A percentile compares a stretch with the other conserved stretches of the same genome.
Conservation (phyloP, 2,888 invertebrate species). For the Parascotia fuliginaria region DNA sequence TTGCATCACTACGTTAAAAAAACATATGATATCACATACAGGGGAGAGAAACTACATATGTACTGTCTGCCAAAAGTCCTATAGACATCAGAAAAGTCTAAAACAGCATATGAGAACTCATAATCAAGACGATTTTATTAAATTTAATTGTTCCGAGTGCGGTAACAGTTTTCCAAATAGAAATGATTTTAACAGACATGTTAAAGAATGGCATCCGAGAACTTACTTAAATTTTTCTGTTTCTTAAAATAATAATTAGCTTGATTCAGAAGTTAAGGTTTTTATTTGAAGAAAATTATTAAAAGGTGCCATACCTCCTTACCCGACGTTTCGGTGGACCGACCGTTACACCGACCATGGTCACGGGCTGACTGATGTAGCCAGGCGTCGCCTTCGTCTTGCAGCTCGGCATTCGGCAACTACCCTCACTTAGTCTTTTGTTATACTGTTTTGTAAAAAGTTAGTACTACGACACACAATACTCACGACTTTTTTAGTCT, state of each 20-base stretch:
- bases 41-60: slow-evolving; percentile 68
- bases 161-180: slow-evolving; percentile 52
- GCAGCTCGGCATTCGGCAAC: no score
- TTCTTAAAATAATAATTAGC: slow-evolving; percentile 7
- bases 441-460: no score
- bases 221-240: slow-evolving; percentile 50
- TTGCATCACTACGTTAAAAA: slow-evolving; percentile 63
- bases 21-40: slow-evolving; percentile 66
- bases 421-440: no score
- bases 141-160: slow-evolving; percentile 60
- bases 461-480: no score
- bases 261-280: no score
- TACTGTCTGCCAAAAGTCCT: slow-evolving; percentile 77
- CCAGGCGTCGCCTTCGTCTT: no score
- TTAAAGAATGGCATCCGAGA: slow-evolving; percentile 66
- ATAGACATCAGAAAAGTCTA: slow-evolving; percentile 76
- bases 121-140: slow-evolving; percentile 42
- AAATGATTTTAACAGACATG: slow-evolving; percentile 60
- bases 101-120: slow-evolving; percentile 72
- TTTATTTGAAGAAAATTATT: no score
- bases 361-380: no score
- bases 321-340: no score
- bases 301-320: no score
- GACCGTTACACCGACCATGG: no score
- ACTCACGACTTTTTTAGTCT: no score